Evolutionary conservation across 2,888 invertebrate species (phyloP).

Genomic region (Dysmachus trigonus): DNA sequence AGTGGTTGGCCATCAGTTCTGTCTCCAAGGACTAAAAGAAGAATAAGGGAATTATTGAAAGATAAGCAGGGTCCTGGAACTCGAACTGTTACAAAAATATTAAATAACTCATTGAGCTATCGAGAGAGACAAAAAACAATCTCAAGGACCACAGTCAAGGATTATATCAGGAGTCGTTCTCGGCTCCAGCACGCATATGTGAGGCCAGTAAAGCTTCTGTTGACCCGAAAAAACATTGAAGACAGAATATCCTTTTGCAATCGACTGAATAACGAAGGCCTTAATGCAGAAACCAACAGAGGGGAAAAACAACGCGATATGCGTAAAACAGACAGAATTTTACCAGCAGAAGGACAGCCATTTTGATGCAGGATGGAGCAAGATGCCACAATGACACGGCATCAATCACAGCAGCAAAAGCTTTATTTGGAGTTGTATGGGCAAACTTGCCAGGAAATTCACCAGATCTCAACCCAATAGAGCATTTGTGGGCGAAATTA

Average conservation of each 20-base stretch:
- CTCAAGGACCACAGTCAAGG: too few species aligned
- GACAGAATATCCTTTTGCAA: too few species aligned
- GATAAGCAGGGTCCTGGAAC: background rate
- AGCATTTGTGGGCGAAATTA: too few species aligned
- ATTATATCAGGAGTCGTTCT: too few species aligned
- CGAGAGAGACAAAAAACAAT: background rate
- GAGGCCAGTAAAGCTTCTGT: too few species aligned
- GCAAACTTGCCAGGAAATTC: background rate
- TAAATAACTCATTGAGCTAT: background rate
- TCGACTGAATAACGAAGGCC: too few species aligned
- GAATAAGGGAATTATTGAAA: background rate
- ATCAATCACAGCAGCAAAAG: background rate
- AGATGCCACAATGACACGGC: background rate
- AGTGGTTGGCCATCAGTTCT: background rate
- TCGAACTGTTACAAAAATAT: background rate
- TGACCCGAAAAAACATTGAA: too few species aligned
- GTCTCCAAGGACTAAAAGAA: background rate
- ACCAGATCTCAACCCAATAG: too few species aligned
- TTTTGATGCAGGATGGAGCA: background rate
- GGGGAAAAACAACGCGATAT: background rate
- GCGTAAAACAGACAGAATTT: background rate
- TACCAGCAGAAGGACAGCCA: background rate
- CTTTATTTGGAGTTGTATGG: background rate
- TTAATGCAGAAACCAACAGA: too few species aligned
- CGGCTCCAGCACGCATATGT: too few species aligned